Evolutionary conservation across 2,797 vertebrate species (phyloP), one percentile per base, ranked within the genome.

Genomic region (Pseudomugil tenellus): DNA sequence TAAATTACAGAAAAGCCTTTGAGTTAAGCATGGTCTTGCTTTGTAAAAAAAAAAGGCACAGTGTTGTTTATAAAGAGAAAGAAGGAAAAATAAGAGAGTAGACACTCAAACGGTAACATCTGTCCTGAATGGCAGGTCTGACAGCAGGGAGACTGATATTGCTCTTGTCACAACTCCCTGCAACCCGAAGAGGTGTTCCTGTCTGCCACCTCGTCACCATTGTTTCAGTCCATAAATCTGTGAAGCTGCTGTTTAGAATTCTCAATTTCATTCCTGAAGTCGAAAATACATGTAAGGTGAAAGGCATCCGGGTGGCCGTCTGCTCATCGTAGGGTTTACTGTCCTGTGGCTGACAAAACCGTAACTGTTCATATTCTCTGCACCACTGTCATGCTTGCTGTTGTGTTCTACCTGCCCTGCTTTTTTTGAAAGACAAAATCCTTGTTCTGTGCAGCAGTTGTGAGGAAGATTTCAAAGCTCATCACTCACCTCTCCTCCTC

Each of bases 191-290:
- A 70, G 58, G 58, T 54, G 46, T 63, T 26, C 52, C 64, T 67
- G 64, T 67, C 79, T 77, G 84, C 69, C 72, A 66, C 77, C 64
- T 77, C 65, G 56, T 64, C 69, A 62, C 34, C 70, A 64, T 64
- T 67, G 70, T 78, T 79, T 80, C 74, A 76, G 77, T 67, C 75
- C 67, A 68, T 67, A 73, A 80, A 54, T 78, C 68, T 69, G 63
- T 31, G 51, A 53, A 58, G 67, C 32, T 52, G 77, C 68, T 69
- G 63, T 31, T 46, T 54, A 58, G 67, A 77, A 74, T 76, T 71
- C 67, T 35, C 57, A 84, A 72, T 73, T 72, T 79, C 67, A 68
- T 63, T 60, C 60, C 56, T 68, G 64, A 65, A 80, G 82, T 26
- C 19, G 74, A 75, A 84, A 86, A 90, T 78, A 66, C 9, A 52